These are phyloP conservation scores for Nezara viridula DNA, from an alignment of 2,888 invertebrate species.

Conservation along the genomic window DNA sequence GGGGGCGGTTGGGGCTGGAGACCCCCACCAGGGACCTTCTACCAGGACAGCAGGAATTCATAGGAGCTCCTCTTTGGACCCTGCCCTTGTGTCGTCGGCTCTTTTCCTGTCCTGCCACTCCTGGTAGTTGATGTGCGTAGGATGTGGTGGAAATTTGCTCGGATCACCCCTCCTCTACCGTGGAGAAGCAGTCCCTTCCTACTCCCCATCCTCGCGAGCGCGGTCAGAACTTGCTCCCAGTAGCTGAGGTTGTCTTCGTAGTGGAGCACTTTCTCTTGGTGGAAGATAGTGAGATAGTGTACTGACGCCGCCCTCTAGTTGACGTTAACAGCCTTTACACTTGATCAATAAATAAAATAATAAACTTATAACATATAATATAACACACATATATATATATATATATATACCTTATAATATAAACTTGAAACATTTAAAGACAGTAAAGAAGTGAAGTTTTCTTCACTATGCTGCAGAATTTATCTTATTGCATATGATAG, in stretches of 20 bases:
- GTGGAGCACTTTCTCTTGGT: not conserved
- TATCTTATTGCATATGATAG: no score
- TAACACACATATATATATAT: no score
- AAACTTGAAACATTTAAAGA: no score
- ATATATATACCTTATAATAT: no score
- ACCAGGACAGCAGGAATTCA: not conserved
- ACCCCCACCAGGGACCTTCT: slow-evolving; percentile 51
- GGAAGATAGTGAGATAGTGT: no score
- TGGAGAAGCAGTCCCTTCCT: not conserved
- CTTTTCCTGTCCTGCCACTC: not conserved
- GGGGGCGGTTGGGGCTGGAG: slow-evolving; percentile 37
- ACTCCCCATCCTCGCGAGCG: no score
- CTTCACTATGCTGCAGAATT: no score
- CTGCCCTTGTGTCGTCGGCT: not conserved
- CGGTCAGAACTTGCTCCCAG: not conserved
- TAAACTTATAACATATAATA: no score
- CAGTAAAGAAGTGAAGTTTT: no score
- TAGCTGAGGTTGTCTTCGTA: not conserved
- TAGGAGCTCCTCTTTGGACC: not conserved
- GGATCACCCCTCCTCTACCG: not conserved
- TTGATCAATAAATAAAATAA: no score
- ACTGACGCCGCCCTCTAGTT: no score
- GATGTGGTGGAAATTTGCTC: not conserved
- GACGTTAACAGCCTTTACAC: no score
- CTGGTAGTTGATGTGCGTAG: slow-evolving; percentile 23